Conservation (phyloP, 1,140 invertebrate genomes). For the Pseudomyrmex pallidus region DNA sequence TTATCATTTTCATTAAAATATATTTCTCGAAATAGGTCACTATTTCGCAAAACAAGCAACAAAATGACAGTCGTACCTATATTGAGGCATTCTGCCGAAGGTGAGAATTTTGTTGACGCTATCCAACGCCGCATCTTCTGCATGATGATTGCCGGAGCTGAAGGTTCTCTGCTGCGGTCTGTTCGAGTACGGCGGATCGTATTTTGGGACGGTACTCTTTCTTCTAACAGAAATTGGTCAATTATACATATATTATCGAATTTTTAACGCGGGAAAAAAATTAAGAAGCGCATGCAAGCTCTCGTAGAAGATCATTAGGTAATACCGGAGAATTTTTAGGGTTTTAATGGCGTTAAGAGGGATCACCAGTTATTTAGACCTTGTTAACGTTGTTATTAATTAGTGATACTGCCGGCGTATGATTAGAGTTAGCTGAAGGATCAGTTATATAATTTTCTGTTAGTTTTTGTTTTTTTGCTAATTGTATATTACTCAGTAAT, state of each 20-base stretch:
- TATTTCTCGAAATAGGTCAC: background rate
- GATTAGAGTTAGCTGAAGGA: constrained; percentile 18
- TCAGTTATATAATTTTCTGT: background rate
- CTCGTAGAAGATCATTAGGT: constrained; percentile 3
- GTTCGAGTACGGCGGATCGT: constrained; percentile 93
- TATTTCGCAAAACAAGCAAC: constrained; percentile 37
- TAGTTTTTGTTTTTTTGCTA: background rate
- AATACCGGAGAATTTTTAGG: background rate
- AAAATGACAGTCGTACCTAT: constrained; percentile 87
- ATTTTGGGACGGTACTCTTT: constrained; percentile 94
- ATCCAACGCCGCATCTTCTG: constrained; percentile 90
- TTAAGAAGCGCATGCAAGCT: constrained; percentile 78
- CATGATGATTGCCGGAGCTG: constrained; percentile 85
- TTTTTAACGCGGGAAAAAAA: constrained; percentile 13
- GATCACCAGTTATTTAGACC: constrained; percentile 22
- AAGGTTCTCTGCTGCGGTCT: constrained; percentile 92
- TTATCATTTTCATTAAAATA: no score
- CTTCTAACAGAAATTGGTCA: constrained; percentile 86
- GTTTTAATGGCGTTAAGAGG: constrained; percentile 29
- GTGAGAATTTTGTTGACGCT: constrained; percentile 91
- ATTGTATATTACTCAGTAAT: no score
- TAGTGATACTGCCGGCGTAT: background rate
- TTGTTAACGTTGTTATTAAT: constrained; percentile 33
- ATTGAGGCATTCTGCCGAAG: constrained; percentile 92
- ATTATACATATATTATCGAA: constrained; percentile 50